Evolutionary conservation across 2,113 vertebrate genomes (phyloP), one percentile per base, ranked within the genome.

Genomic region (Sisor rabdophorus): DNA sequence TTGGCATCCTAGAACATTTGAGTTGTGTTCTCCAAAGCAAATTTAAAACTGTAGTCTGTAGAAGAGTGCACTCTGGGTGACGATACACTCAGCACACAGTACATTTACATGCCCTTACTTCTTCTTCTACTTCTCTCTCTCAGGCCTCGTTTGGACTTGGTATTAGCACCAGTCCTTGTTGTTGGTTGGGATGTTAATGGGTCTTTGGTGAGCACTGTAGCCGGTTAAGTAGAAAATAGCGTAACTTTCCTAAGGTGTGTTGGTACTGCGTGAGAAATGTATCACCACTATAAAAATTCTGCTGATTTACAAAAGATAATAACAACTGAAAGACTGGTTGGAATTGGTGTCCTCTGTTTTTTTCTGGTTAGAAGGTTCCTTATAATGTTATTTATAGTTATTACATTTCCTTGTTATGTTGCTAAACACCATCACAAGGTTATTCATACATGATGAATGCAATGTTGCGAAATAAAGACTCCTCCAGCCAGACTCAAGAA

Each of bases 21-120:
- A 24, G 47, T n/a, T n/a, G 24, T n/a, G 56, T 12, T 40, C 55
- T 68, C 22, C 11, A 68, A 28, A 28, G 44, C 47, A 50, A 68
- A 47, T 69, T 52, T 26, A 52, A 69, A 69, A 28, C 65, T 48
- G 28, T 20, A 52, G 47, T 52, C 24, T 52, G 47, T 30, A 69
- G 8, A 16, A 11, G 47, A 69, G 47, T 69, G 24, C 47, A 52
- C 65, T 52, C 65, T 52, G 65, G 65, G 65, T 69, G 65, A 69
- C 24, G 7, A 69, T 69, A 52, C 24, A 20, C 22, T 20, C 24
- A 20, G 44, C 28, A 20, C 47, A 30, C 24, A 12, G 47, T 11
- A 50, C 47, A 69, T 20, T 69, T 69, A 69, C 24, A 52, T 30
- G 26, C 47, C 19, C 65, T 20, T 30, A 52, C 65, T 30, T 40